Evolutionary conservation across 2,797 vertebrate genomes (phyloP), one percentile per base, ranked within the genome.

Genomic region (Centroberyx gerrardi): DNA sequence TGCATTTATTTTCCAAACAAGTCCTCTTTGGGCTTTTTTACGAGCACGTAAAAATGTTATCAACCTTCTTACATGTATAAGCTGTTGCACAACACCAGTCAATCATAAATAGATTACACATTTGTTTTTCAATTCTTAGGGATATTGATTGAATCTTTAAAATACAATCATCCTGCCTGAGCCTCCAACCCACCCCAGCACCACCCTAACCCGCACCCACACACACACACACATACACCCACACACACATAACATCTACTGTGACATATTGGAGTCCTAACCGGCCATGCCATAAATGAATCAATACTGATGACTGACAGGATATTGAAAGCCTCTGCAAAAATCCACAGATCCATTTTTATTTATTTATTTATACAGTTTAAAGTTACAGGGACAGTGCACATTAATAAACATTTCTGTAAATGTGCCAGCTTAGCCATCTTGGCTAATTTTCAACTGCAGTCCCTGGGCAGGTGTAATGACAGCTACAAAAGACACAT

Each of bases 81-180:
- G 31, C 31, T 62, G 36, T 46, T 8, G 64, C 56, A 28, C 18
- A 48, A 17, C 62, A 59, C 60, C 62, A 72, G 27, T 80, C 75
- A 38, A 56, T 81, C 28, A 31, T 74, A 64, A 77, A 74, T 12
- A 59, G 61, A 85, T 74, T 66, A 69, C 3, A 61, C 29, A 38
- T 83, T 76, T 74, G 54, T 68, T 71, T 74, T 74, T 33, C 60
- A 53, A 65, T 18, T 9, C 3, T 46, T 12, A 27, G 8, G 17
- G 4, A 46, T 69, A 78, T 72, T 62, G 66, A 83, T 72, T 78
- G 67, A 46, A 72, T 79, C 38, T 76, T 61, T 69, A n/a, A 40
- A 72, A 86, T 78, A 12, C 75, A 76, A 68, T 60, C 67, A 48
- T 44, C 31, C 29, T 17, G 6, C 28, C 51, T 49, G 28, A 22